Evolutionary conservation across 2,113 vertebrate genomes (phyloP), one percentile per base, ranked within the genome.

Genomic region (Stigmatopora nigra): DNA sequence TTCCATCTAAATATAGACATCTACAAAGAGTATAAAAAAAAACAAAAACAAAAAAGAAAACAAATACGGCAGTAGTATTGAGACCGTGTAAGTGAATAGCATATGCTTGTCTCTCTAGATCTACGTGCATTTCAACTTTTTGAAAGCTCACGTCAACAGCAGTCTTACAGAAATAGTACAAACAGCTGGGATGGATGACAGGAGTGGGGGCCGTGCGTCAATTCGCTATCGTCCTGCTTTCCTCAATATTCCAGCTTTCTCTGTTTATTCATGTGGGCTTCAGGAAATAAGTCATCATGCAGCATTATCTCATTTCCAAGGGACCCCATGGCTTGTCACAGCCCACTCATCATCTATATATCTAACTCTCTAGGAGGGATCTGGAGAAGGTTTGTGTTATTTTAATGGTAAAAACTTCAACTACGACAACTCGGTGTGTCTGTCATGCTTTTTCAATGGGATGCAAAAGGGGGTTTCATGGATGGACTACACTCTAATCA

Each of bases 401-500:
- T 79, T 58, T 69, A 53, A 79, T 74, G 73, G 64, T 87, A 77
- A 84, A 81, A 82, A 78, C 75, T 44, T 69, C 64, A 67, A 73
- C 70, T 35, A 75, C 73, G 31, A 55, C 58, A 76, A 68, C 77
- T 76, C 72, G 16, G 73, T 60, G 67, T 59, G 77, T 71, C 65
- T 77, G 55, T 61, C 14, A n/a, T 70, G 81, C 72, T 67, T 51
- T 63, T 69, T 0, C 1, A 3, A 8, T 12, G 78, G 76, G 79
- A 86, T 76, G 75, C 78, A 61, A 79, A 81, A 77, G 72, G 83
- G 79, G 79, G 86, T 87, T 89, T 86, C 84, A 89, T 85, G 87
- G 84, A 83, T 87, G 83, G 83, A 82, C 84, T 88, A 69, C 77
- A 41, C 72, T 87, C 78, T 86, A 87, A 88, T 88, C 87, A 86